Evolutionary conservation across 2,888 invertebrate genomes (phyloP).

Genomic region (Thera obeliscata): DNA sequence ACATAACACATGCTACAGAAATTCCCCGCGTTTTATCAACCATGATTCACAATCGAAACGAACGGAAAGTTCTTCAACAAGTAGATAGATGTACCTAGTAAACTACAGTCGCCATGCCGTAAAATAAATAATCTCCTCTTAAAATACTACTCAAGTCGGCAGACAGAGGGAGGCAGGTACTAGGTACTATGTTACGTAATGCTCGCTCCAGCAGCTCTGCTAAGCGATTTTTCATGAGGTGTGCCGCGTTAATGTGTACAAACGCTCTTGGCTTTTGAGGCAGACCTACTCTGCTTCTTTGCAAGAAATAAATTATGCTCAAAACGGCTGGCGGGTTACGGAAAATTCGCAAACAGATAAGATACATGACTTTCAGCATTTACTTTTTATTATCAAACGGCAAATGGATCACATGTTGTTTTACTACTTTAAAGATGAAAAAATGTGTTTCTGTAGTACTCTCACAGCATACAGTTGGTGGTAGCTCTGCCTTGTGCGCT

Average conservation of each 20-base stretch:
- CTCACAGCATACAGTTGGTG: conserved; percentile 14
- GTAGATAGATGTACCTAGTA: conserved; percentile 7
- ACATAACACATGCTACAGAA: not conserved
- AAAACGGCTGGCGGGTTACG: conserved; percentile 59
- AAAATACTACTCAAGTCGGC: conserved; percentile 45
- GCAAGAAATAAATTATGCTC: conserved; percentile 80
- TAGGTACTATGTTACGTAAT: conserved; percentile 53
- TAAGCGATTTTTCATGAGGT: conserved; percentile 84
- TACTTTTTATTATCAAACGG: conserved; percentile 41
- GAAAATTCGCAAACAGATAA: conserved; percentile 71
- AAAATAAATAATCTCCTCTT: conserved; percentile 37
- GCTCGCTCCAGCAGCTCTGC: conserved; percentile 66
- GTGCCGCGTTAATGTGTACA: conserved; percentile 80
- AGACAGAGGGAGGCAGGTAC: conserved; percentile 41
- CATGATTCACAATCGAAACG: conserved; percentile 4
- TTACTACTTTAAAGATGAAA: conserved; percentile 37
- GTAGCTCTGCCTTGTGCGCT: too few relatives aligned
- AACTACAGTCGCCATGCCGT: conserved; percentile 14
- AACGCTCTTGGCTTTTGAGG: conserved; percentile 74
- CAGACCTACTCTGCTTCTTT: conserved; percentile 75
- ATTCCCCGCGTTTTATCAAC: conserved; percentile 6
- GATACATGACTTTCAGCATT: conserved; percentile 40
- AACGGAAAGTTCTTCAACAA: conserved; percentile 12
- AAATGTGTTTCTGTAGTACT: conserved; percentile 27
- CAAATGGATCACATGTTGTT: conserved; percentile 37